Evolutionary conservation across 2,888 invertebrate species (phyloP), one percentile per base, ranked within the genome.

Genomic region (Empis stercorea): DNA sequence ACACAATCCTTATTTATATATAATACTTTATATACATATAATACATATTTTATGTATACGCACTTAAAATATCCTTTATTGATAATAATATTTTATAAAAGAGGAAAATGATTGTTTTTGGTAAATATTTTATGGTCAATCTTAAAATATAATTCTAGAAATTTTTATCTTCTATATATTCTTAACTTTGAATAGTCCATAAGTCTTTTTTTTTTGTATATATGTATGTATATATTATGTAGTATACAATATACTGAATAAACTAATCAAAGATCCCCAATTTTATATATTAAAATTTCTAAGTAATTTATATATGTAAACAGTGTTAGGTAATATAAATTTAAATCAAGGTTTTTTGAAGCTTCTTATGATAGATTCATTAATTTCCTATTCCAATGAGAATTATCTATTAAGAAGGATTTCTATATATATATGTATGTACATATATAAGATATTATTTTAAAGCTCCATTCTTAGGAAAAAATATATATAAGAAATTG

Each of bases 381-480:
- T 56, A 57, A 57, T 56, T 57, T 56, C 54, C 56, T 54, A 54
- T 54, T 54, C 54, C 56, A 55, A 55, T 50, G 56, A 57, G 56
- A 57, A 57, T 56, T 57, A 56, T 57, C 56, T 57, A 57, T 55
- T 54, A 54, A 52, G 53, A 48, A 56, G 53, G 54, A 56, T 54
- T 55, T 47, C 20, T 52, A 52, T 51, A 42, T 46, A 49, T 46
- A 47, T 49, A 44, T 11, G 23, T 20, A 34, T 23, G 46, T 38
- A 44, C 41, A 44, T 32, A 15, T 16, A 20, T 32, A n/a, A 32
- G 15, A 32, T 46, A 38, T n/a, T n/a, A 27, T 27, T 27, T 27
- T 27, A 27, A 27, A 27, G 9, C 23, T 27, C 7, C 23, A 6
- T 5, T 27, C 23, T 7, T 7, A 27, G 7, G 7, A 27, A 4